Evolutionary conservation across 2,888 invertebrate genomes (phyloP), one percentile per base, ranked within the genome.

Genomic region (Tachina fera): DNA sequence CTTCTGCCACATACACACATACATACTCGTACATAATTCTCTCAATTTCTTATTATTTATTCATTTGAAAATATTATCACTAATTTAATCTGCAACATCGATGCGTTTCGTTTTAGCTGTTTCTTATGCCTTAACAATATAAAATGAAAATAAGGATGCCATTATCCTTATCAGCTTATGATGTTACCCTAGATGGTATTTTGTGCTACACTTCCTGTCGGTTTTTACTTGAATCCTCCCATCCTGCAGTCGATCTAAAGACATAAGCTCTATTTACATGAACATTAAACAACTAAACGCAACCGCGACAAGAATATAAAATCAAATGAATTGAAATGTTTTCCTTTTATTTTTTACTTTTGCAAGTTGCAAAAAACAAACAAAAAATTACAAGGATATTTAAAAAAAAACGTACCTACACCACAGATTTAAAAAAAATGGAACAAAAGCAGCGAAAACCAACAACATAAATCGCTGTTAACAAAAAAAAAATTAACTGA

Each of bases 21-120:
- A 31, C 31, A 31, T 31, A 31, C n/a, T n/a, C n/a, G n/a, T n/a
- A n/a, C 3, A 3, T 61, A 31, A 31, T 31, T 31, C 31, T 56
- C 74, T 70, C 81, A 84, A 83, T 81, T 84, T 81, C 49, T 77
- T 83, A 87, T 89, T 88, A 88, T 88, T 91, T 91, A 91, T 90
- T 91, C 87, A 91, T 88, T 89, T 87, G 72, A 87, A 88, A 88
- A 89, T 90, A 91, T 91, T 90, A 90, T 91, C 91, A 85, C 87
- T 88, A 88, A 89, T 90, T 90, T 89, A 90, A 90, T 90, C 90
- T 81, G 84, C 81, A 81, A 43, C 84, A 84, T 84, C 65, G 77
- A 86, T 77, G 79, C 79, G 85, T 70, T 83, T 22, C 3, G 3
- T 22, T 31, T 80, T 58, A 60, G 58, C 41, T 51, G 56, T 43